Conservation (phyloP, 1,140 invertebrate genomes). For the Eurosta solidaginis region DNA sequence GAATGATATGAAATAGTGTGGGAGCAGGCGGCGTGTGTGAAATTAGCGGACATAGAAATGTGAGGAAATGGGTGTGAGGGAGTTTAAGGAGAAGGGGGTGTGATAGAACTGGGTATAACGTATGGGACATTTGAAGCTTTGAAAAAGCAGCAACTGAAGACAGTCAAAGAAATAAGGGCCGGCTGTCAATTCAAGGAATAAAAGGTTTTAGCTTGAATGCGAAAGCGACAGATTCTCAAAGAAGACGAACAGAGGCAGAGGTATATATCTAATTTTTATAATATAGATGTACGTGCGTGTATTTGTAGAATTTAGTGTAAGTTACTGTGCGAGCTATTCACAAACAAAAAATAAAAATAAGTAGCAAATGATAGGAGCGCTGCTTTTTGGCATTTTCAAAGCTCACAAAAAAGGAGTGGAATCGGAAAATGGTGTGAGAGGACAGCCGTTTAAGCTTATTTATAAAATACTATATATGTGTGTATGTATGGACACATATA, state of each 20-base stretch:
- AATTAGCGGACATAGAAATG: background rate
- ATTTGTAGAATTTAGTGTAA: no score
- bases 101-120: no score
- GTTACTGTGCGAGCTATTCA: background rate
- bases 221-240: background rate
- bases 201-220: background rate
- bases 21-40: background rate
- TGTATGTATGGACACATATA: no score
- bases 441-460: no score
- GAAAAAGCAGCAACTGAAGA: background rate
- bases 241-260: background rate
- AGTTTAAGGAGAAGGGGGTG: background rate
- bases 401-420: no score
- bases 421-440: no score
- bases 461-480: conserved; percentile 15
- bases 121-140: background rate
- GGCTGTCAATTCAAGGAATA: conserved; percentile 32
- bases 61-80: background rate
- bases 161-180: background rate
- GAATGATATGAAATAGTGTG: background rate
- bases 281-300: background rate
- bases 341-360: background rate
- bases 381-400: no score
- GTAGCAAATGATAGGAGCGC: background rate
- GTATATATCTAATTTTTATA: background rate